A percentile compares a stretch with the other conserved stretches of the same genome.
Conservation (phyloP, 2,797 vertebrate species). For the Staurois parvus region DNA sequence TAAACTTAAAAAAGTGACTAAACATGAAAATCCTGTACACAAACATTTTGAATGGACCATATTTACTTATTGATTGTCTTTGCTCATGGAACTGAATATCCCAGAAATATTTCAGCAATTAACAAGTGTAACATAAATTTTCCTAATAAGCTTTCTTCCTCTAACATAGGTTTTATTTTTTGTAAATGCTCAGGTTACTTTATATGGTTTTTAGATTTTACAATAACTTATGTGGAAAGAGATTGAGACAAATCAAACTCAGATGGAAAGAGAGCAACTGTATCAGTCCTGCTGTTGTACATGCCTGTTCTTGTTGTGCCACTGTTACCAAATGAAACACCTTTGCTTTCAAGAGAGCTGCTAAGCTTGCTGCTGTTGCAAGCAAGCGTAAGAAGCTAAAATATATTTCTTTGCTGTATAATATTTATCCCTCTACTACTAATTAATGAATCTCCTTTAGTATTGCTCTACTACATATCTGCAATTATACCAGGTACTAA, state of each 20-base stretch:
- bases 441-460: background rate
- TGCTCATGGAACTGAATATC: no score
- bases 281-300: conserved; percentile 17
- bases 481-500: background rate
- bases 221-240: conserved; percentile 13
- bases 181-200: background rate
- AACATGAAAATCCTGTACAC: no score
- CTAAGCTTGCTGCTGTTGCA: conserved; percentile 32
- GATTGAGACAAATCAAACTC: background rate
- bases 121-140: no score
- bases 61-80: no score
- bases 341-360: conserved; percentile 13
- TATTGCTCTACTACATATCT: background rate
- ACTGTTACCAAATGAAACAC: conserved; percentile 54
- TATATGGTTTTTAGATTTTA: background rate
- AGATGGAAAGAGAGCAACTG: conserved; percentile 11
- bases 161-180: background rate
- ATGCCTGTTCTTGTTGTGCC: conserved; percentile 35
- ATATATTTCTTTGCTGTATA: background rate
- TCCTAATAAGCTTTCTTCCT: no score
- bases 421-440: background rate
- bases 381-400: conserved; percentile 5
- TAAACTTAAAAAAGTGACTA: no score
- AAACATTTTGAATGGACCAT: no score
- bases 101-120: no score